Evolutionary conservation across 2,797 vertebrate species (phyloP).

Genomic region (Odontamblyopus lacepedii): DNA sequence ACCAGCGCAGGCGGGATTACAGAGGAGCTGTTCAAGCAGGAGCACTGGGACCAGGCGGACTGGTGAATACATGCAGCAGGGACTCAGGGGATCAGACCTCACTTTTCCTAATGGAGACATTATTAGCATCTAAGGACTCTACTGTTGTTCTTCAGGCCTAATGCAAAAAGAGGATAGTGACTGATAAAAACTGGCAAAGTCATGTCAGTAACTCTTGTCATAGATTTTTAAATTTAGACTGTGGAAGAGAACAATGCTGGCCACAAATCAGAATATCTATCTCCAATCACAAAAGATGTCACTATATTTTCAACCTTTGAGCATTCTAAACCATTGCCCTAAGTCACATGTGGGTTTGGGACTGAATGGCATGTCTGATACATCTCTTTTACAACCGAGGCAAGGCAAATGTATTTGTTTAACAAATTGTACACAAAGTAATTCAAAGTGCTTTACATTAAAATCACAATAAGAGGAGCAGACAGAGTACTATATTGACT

Average conservation of each 20-base stretch:
- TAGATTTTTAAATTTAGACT: background rate
- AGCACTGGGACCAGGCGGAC: slow-evolving; percentile 76
- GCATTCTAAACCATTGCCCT: background rate
- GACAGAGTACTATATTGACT: background rate
- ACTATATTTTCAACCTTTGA: too few relatives aligned
- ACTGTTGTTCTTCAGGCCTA: background rate
- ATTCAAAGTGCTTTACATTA: too few relatives aligned
- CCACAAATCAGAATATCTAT: too few relatives aligned
- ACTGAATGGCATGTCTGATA: too few relatives aligned
- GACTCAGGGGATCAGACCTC: slow-evolving; percentile 50
- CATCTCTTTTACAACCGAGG: too few relatives aligned
- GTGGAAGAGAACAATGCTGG: too few relatives aligned
- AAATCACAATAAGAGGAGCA: too few relatives aligned
- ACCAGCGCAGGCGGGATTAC: slow-evolving; percentile 92
- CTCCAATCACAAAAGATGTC: too few relatives aligned
- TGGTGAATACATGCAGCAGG: slow-evolving; percentile 66
- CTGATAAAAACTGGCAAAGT: background rate
- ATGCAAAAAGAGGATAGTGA: background rate
- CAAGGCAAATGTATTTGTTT: too few relatives aligned
- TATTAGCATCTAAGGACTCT: slow-evolving; percentile 65
- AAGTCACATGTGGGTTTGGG: too few relatives aligned
- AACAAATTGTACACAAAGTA: too few relatives aligned
- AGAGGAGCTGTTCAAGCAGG: slow-evolving; percentile 77
- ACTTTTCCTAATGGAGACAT: slow-evolving; percentile 30
- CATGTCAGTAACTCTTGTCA: background rate